Percentiles rank a stretch among this genome's conserved stretches.
phyloP scores from a whole-genome alignment of 1,140 invertebrate species.

The Scaptomyza hsui region DNA sequence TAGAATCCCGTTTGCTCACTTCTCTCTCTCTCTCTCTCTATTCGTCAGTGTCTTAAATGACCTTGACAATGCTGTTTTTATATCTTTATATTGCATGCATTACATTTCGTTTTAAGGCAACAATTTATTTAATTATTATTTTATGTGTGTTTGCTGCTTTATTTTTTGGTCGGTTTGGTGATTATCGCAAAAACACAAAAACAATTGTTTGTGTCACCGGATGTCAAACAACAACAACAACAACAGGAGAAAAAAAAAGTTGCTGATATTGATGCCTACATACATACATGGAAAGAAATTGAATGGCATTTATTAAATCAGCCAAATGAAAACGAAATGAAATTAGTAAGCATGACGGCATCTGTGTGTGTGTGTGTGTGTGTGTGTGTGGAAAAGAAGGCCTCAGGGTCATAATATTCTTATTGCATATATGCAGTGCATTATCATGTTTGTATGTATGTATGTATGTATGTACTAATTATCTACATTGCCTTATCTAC shows the following conservation, averaged over 20 bases:
- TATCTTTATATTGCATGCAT: constrained; percentile 14
- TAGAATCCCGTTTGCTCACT: not conserved
- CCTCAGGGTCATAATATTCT: constrained; percentile 25
- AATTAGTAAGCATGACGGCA: constrained; percentile 49
- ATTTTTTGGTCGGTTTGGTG: constrained; percentile 19
- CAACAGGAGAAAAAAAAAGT: no score
- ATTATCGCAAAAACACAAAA: constrained; percentile 31
- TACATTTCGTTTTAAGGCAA: constrained; percentile 12
- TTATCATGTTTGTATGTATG: constrained; percentile 3
- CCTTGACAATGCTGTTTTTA: constrained; percentile 50
- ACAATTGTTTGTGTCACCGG: constrained; percentile 47
- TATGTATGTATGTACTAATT: not conserved
- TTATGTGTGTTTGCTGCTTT: constrained; percentile 2
- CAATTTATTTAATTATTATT: constrained; percentile 22
- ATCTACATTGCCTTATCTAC: constrained; percentile 26
- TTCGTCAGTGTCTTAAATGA: constrained; percentile 24
- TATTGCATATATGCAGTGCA: not conserved
- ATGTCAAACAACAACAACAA: constrained; percentile 43
- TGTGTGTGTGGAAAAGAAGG: not conserved
- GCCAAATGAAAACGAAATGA: constrained; percentile 45
- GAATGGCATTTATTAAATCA: constrained; percentile 26
- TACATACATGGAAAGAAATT: constrained; percentile 43
- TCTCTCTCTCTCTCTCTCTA: constrained; percentile 6
- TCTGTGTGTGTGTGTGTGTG: not conserved
- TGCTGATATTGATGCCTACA: constrained; percentile 53